Percentiles rank a stretch among this genome's conserved stretches.
These are phyloP conservation scores for Labeo calbasu DNA, from an alignment of 2,797 vertebrate genomes.

Conservation along the genomic window DNA sequence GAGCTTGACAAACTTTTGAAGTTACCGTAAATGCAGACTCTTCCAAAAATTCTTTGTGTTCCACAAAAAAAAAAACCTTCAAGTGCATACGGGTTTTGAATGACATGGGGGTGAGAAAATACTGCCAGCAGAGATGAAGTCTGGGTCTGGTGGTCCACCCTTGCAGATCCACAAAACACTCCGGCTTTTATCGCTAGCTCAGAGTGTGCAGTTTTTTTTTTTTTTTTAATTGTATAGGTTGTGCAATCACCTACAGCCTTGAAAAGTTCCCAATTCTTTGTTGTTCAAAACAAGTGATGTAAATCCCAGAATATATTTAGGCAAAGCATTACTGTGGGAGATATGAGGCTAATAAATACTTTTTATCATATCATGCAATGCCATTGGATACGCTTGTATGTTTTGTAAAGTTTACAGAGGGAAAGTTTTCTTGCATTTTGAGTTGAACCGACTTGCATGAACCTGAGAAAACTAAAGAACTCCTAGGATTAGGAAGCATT, in stretches of 20 bases:
- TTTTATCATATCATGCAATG: constrained; percentile 23
- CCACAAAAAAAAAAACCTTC: too few species aligned
- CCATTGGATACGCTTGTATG: not conserved
- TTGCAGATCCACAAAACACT: too few species aligned
- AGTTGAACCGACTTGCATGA: constrained; percentile 6
- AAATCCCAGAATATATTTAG: not conserved
- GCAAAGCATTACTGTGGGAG: not conserved
- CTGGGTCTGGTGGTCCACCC: too few species aligned
- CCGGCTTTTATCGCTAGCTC: too few species aligned
- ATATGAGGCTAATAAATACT: constrained; percentile 23
- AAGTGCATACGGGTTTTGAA: not conserved
- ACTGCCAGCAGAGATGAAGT: constrained; percentile 39
- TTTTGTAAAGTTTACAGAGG: constrained; percentile 3
- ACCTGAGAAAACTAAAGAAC: constrained; percentile 18
- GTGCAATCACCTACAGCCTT: not conserved
- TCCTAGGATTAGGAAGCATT: not conserved
- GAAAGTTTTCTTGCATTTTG: not conserved
- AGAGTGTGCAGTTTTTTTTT: constrained; percentile 46
- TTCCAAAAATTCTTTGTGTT: not conserved
- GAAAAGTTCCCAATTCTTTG: not conserved
- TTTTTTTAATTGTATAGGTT: not conserved
- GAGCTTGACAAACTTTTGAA: not conserved
- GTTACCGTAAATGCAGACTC: not conserved
- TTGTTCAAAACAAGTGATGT: not conserved
- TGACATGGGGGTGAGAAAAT: not conserved